Percentiles rank a stretch among this genome's conserved stretches.
phyloP scores from a whole-genome alignment of 2,113 vertebrate species.

The Colistium nudipinnis region DNA sequence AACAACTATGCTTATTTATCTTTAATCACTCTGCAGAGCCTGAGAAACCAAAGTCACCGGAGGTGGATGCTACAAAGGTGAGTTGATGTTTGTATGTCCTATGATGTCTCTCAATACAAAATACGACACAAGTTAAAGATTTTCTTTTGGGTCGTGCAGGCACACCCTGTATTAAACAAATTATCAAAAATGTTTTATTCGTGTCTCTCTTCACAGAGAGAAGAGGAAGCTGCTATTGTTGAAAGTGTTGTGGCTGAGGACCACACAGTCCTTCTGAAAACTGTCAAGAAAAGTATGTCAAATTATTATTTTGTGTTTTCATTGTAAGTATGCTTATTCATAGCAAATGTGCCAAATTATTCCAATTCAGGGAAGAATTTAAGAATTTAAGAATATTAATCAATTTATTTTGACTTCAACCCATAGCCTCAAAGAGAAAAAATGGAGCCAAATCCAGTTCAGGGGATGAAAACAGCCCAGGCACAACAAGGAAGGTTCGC shows the following conservation, averaged over 20 bases:
- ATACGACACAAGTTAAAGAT: neutral
- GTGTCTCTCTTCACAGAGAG: constrained; percentile 50
- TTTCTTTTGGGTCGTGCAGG: neutral
- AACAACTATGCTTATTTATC: no score
- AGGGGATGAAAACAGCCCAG: constrained; percentile 69
- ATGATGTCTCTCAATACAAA: neutral
- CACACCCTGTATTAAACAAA: neutral
- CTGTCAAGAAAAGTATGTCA: constrained; percentile 71
- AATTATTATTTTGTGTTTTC: neutral
- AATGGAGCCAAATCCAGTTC: constrained; percentile 36
- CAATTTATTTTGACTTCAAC: neutral
- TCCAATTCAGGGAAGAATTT: neutral
- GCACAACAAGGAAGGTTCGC: constrained; percentile 69
- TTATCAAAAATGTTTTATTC: neutral
- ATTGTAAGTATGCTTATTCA: neutral
- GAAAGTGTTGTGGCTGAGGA: constrained; percentile 72
- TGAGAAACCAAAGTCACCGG: constrained; percentile 57
- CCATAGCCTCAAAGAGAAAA: constrained; percentile 65
- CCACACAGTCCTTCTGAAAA: constrained; percentile 67
- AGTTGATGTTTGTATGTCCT: neutral
- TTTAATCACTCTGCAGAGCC: constrained; percentile 48
- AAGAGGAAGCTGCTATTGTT: constrained; percentile 73
- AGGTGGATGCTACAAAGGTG: constrained; percentile 63
- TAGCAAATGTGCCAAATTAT: neutral
- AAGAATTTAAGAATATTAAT: neutral